phyloP scores from a whole-genome alignment of 2,888 invertebrate species.

The Papilio demoleus region DNA sequence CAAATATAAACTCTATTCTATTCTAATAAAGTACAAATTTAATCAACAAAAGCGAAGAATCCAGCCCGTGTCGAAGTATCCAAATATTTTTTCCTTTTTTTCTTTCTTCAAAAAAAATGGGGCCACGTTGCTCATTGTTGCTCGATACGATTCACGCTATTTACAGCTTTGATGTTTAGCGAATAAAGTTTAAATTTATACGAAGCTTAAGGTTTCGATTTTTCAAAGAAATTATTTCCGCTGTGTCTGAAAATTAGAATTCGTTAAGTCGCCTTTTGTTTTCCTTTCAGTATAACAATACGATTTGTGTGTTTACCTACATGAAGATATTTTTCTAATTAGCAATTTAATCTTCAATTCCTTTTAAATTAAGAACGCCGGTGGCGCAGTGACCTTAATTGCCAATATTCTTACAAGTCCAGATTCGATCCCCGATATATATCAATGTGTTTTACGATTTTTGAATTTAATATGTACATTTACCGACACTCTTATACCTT shows the following conservation, averaged over 20 bases:
- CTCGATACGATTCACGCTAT: slow-evolving; percentile 27
- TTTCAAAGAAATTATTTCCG: slow-evolving; percentile 42
- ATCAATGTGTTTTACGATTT: too few relatives aligned
- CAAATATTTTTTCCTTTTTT: slow-evolving; percentile 41
- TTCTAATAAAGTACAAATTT: slow-evolving; percentile 28
- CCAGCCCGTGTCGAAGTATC: slow-evolving; percentile 41
- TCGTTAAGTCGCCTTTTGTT: slow-evolving; percentile 41
- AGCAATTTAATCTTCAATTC: background rate
- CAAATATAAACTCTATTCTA: background rate
- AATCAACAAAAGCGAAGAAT: slow-evolving; percentile 17
- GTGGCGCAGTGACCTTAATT: too few relatives aligned
- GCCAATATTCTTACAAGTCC: too few relatives aligned
- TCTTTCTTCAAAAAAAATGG: slow-evolving; percentile 38
- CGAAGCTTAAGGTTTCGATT: slow-evolving; percentile 23
- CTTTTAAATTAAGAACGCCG: background rate
- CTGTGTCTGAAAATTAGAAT: slow-evolving; percentile 42
- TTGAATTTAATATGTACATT: too few relatives aligned
- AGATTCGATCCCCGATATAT: too few relatives aligned
- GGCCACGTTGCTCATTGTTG: slow-evolving; percentile 41
- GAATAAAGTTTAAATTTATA: slow-evolving; percentile 29
- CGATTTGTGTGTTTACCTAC: slow-evolving; percentile 4
- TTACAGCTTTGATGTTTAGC: slow-evolving; percentile 17
- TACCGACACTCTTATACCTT: too few relatives aligned
- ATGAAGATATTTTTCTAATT: background rate
- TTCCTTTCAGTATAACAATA: slow-evolving; percentile 30